Conservation (phyloP, 2,797 vertebrate genomes). For the Iguana delicatissima region DNA sequence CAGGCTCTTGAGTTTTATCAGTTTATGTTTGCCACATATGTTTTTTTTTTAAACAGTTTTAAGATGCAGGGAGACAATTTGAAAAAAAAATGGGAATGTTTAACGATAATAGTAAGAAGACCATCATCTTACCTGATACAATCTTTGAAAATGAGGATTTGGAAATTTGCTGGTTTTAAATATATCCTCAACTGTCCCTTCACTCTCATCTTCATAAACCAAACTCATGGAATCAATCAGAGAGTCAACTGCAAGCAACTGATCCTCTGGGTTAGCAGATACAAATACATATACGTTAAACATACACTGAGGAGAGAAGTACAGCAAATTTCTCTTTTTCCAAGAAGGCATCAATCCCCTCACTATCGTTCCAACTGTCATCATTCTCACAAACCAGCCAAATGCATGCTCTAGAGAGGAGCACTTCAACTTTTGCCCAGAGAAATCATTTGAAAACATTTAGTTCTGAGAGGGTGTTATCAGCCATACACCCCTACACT, state of each 20-base stretch:
- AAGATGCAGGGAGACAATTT: background rate
- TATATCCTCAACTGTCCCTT: conserved; percentile 83
- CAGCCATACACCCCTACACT: too few species aligned
- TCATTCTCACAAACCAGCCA: background rate
- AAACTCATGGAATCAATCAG: conserved; percentile 96
- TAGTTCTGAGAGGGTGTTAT: background rate
- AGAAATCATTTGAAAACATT: background rate
- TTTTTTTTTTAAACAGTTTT: background rate
- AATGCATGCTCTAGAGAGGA: background rate
- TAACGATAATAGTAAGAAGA: background rate
- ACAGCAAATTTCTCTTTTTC: background rate
- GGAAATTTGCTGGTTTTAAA: conserved; percentile 90
- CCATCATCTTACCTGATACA: conserved; percentile 89
- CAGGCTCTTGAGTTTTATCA: too few species aligned
- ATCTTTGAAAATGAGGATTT: conserved; percentile 94
- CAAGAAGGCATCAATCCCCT: too few species aligned
- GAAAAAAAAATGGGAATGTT: conserved; percentile 8
- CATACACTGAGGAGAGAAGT: conserved; percentile 29
- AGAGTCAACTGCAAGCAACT: conserved; percentile 89
- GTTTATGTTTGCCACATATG: background rate
- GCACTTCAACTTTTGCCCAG: background rate
- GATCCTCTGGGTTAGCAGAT: conserved; percentile 81
- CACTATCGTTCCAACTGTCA: too few species aligned
- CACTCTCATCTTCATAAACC: conserved; percentile 82
- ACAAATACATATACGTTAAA: conserved; percentile 53